Evolutionary conservation across 2,113 vertebrate genomes (phyloP), one percentile per base, ranked within the genome.

Genomic region (Pipa parva): DNA sequence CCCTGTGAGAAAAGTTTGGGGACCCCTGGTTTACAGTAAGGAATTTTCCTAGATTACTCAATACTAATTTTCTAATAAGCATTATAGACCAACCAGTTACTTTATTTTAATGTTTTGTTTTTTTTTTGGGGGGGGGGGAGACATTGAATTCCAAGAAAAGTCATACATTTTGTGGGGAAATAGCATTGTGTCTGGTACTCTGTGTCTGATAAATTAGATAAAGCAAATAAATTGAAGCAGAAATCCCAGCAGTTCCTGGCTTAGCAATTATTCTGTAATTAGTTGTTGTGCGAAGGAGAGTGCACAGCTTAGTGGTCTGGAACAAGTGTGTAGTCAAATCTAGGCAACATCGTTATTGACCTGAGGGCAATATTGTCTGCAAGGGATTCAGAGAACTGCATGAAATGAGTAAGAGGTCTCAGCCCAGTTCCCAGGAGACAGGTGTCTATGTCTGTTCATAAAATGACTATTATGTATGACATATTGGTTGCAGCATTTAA

Each of bases 201-300:
- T n/a, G n/a, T n/a, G n/a, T n/a, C n/a, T n/a, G n/a, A 15, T 49
- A 24, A 49, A 49, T 49, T 21, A 20, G 28, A 58, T 17, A 4
- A 26, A 21, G 20, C 54, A 48, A 49, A 31, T 15, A 36, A 37
- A 36, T 21, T 15, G 39, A 21, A 58, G 27, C 21, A 7, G 25
- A 4, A 25, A 25, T 39, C 56, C 18, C 29, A 5, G 57, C 17
- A 15, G 42, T 33, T 21, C 12, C 56, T 27, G 65, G 59, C 65
- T 21, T 18, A 18, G 12, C 22, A 51, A 69, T 69, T 46, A 60
- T 69, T 69, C 36, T 60, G 46, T 51, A 69, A 69, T 69, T 69
- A 69, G 65, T 59, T 51, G 65, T 60, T 31, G 39, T 69, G 57
- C 42, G 65, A 69, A 60, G 65, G 57, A 69, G 65, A 51, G 56